Evolutionary conservation across 1,140 invertebrate species (phyloP), one percentile per base, ranked within the genome.

Genomic region (Linepithema humile): DNA sequence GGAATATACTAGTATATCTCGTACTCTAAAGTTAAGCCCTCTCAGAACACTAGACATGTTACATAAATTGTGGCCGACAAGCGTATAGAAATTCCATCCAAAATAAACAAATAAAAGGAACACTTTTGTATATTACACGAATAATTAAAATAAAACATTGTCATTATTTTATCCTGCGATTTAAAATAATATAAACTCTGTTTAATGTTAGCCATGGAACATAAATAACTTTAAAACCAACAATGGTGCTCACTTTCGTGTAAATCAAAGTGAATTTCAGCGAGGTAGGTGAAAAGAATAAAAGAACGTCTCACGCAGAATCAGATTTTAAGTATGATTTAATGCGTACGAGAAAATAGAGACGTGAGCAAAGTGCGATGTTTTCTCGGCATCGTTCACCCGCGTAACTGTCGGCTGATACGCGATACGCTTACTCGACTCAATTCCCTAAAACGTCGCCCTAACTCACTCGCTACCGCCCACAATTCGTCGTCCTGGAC

Each of bases 321-420:
- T 40, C n/a, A 29, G 59, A 83, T 65, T 73, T 78, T 86, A 83
- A 86, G 75, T 57, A 84, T 87, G 90, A 91, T 90, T 90, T 90
- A 90, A 48, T 60, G 64, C 53, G 23, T 43, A 55, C 50, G 74
- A 38, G 80, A 84, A 86, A 90, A 89, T 89, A 84, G 85, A 84
- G 53, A 45, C 59, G 75, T 62, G 48, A 73, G 82, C 50, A 40
- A 85, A 70, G 3, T 38, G 62, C 75, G 59, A 32, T 85, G 82
- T 89, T 89, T 88, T 86, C 83, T 17, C 40, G 75, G 74, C 84
- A 77, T 90, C 85, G 35, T 50, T 90, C 90, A 85, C 85, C 78
- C 84, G 60, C 65, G 60, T 88, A 84, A 90, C 70, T 85, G 50
- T 75, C 67, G 74, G 53, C 62, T 82, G 78, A 60, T 85, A 60